Evolutionary conservation across 2,888 invertebrate species (phyloP).

Genomic region (Ethmia dodecea): DNA sequence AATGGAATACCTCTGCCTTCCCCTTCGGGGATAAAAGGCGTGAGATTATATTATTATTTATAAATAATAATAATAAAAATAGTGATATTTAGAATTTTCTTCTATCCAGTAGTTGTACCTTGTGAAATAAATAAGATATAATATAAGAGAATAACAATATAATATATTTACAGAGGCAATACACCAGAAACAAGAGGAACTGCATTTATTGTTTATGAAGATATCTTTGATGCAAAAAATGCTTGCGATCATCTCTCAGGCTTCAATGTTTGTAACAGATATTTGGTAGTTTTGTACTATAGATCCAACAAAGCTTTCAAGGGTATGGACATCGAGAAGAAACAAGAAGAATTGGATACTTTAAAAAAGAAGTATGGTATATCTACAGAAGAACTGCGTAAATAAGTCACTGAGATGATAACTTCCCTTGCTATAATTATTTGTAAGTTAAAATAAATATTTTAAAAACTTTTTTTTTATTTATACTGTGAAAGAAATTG

Average conservation of each 20-base stretch:
- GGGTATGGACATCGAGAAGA: slow-evolving; percentile 95
- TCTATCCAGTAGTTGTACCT: too few species aligned
- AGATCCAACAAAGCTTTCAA: slow-evolving; percentile 98
- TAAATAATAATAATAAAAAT: too few species aligned
- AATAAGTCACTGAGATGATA: too few species aligned
- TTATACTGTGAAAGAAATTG: too few species aligned
- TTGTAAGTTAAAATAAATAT: too few species aligned
- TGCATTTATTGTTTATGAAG: slow-evolving; percentile 99
- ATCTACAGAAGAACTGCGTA: slow-evolving; percentile 71
- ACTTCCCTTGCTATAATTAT: too few species aligned
- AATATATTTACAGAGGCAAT: slow-evolving; percentile 85
- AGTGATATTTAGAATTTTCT: too few species aligned
- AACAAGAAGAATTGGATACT: slow-evolving; percentile 96
- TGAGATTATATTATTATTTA: too few species aligned
- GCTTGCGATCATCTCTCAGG: slow-evolving; percentile 99
- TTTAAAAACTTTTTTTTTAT: too few species aligned
- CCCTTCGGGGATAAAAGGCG: too few species aligned
- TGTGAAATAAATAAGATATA: too few species aligned
- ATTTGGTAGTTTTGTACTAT: slow-evolving; percentile 98
- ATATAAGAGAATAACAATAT: neutral
- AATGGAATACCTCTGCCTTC: too few species aligned
- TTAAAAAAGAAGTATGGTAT: slow-evolving; percentile 97
- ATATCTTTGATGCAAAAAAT: slow-evolving; percentile 99
- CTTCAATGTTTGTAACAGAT: slow-evolving; percentile 99
- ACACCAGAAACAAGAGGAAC: slow-evolving; percentile 99